These are phyloP conservation scores for Luperina testacea DNA, from an alignment of 2,888 invertebrate genomes.

Conservation along the genomic window DNA sequence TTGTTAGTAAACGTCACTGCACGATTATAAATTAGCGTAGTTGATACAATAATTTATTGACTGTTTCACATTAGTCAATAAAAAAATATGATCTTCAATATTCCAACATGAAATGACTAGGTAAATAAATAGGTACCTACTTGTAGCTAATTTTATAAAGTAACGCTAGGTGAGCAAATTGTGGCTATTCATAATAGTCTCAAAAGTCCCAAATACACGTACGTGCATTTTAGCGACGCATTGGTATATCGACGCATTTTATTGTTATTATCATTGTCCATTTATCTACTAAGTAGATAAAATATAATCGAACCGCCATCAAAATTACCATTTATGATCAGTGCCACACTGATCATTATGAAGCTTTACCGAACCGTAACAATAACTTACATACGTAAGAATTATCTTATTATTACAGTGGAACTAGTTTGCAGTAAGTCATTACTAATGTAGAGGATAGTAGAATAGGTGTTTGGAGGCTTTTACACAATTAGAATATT, in stretches of 20 bases:
- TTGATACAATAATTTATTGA: slow-evolving; percentile 34
- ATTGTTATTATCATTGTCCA: slow-evolving; percentile 58
- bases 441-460: slow-evolving; percentile 76
- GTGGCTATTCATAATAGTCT: slow-evolving; percentile 20
- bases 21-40: slow-evolving; percentile 46
- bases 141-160: slow-evolving; percentile 25
- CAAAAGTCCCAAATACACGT: slow-evolving; percentile 28
- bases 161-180: slow-evolving; percentile 26
- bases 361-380: slow-evolving; percentile 87
- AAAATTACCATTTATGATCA: slow-evolving; percentile 60
- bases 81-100: slow-evolving; percentile 14
- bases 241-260: slow-evolving; percentile 30
- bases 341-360: slow-evolving; percentile 68
- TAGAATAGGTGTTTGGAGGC: slow-evolving; percentile 89
- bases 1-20: slow-evolving; percentile 53
- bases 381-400: slow-evolving; percentile 87
- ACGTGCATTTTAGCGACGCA: slow-evolving; percentile 31
- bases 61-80: slow-evolving; percentile 18
- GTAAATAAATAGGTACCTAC: slow-evolving; percentile 9
- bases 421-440: slow-evolving; percentile 73
- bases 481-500: slow-evolving; percentile 87
- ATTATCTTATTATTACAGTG: slow-evolving; percentile 70
- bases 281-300: slow-evolving; percentile 65
- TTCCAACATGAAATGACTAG: slow-evolving; percentile 25
- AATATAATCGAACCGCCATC: slow-evolving; percentile 55